Conservation (phyloP, 2,113 vertebrate genomes). For the Dolichallabes microphthalmus region DNA sequence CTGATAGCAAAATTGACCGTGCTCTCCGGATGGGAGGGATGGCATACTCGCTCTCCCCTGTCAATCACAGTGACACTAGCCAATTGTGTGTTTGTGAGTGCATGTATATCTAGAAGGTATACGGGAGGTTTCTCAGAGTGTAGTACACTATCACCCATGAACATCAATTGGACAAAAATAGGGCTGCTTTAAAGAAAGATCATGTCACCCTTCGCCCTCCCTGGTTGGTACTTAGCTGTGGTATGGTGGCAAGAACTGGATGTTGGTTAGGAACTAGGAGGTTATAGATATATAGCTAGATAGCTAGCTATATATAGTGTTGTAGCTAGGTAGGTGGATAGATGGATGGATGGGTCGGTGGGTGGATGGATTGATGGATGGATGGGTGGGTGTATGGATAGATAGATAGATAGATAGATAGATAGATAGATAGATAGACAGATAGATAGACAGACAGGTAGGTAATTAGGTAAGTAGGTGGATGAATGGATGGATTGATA, state of each 20-base stretch:
- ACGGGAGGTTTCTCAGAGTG: neutral
- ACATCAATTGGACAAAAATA: neutral
- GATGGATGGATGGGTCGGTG: no score
- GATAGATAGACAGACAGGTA: no score
- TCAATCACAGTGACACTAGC: constrained; percentile 6
- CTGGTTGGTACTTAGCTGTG: neutral
- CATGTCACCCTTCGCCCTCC: neutral
- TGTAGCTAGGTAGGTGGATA: no score
- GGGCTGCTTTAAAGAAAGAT: neutral
- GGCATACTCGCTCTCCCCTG: neutral
- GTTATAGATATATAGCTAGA: neutral
- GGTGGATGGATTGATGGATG: no score
- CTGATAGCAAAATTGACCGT: neutral
- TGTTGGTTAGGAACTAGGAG: neutral
- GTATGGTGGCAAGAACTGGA: neutral
- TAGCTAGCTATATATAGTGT: no score
- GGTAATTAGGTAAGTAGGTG: no score
- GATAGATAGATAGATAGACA: no score
- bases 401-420: no score
- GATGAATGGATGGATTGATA: no score
- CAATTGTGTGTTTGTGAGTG: neutral
- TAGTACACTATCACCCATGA: neutral
- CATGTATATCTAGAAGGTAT: neutral
- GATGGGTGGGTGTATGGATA: no score
- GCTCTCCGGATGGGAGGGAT: neutral